Conservation (phyloP, 1,140 invertebrate species). For the Drosophila oshimai region DNA sequence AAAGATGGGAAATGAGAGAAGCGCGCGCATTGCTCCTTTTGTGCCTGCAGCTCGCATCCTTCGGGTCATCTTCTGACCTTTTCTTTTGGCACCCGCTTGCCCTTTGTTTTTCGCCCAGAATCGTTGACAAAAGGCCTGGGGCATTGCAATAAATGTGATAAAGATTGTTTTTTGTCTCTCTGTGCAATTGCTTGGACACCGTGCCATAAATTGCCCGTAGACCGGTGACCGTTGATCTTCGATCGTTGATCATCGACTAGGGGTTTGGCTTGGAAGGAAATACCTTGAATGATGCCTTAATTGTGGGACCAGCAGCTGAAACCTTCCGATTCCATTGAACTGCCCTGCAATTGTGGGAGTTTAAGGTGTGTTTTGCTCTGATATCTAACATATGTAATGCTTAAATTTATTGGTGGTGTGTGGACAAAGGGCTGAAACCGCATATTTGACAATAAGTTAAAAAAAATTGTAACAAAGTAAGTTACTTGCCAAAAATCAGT, state of each 20-base stretch:
- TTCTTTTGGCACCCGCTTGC: constrained; percentile 63
- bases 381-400: constrained; percentile 46
- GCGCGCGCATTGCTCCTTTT: constrained; percentile 66
- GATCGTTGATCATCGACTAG: constrained; percentile 18
- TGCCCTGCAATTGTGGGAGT: constrained; percentile 60
- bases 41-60: constrained; percentile 23
- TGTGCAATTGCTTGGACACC: constrained; percentile 55
- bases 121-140: constrained; percentile 60
- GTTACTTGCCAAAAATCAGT: too few species aligned
- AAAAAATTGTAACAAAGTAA: too few species aligned
- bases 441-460: too few species aligned
- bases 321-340: constrained; percentile 46
- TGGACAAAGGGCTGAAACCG: neutral
- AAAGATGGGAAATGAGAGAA: constrained; percentile 29
- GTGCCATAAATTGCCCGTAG: constrained; percentile 65
- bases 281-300: constrained; percentile 72
- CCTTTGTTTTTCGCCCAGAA: constrained; percentile 36
- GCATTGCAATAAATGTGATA: constrained; percentile 78
- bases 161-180: constrained; percentile 69
- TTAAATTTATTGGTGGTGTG: neutral
- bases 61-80: constrained; percentile 61
- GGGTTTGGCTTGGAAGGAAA: constrained; percentile 35
- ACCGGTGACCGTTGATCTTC: constrained; percentile 36
- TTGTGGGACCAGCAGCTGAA: constrained; percentile 68
- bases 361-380: constrained; percentile 45